Percentiles rank a stretch among this genome's conserved stretches.
Conservation (phyloP, 2,113 vertebrate species). For the Chamaetylas fuelleborni region DNA sequence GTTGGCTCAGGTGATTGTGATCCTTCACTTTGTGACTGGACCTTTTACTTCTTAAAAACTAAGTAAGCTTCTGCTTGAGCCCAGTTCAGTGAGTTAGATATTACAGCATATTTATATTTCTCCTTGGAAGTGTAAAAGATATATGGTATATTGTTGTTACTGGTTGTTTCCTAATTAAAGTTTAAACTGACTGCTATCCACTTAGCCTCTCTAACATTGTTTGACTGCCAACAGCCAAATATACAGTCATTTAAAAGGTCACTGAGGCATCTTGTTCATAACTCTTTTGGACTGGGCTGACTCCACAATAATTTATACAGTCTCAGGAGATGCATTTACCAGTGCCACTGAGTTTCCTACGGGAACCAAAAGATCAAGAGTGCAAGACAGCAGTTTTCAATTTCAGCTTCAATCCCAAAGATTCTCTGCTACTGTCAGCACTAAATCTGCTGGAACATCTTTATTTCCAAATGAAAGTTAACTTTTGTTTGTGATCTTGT, state of each 20-base stretch:
- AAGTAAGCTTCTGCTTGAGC: not conserved
- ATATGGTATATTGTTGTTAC: not conserved
- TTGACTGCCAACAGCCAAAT: not conserved
- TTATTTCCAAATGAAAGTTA: not conserved
- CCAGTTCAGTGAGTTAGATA: not conserved
- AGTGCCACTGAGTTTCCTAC: not conserved
- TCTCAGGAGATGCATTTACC: not conserved
- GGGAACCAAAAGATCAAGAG: not conserved
- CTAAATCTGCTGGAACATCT: not conserved
- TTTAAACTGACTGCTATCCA: conserved; percentile 12
- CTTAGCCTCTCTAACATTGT: not conserved
- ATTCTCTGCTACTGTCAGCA: not conserved
- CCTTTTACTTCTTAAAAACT: not conserved
- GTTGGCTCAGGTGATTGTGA: not conserved
- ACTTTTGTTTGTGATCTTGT: not conserved
- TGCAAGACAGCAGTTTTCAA: not conserved
- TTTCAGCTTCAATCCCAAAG: not conserved
- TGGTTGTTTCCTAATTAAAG: conserved; percentile 1
- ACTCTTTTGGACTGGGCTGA: not conserved
- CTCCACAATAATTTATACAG: not conserved
- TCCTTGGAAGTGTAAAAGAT: not conserved
- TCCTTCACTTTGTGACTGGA: not conserved
- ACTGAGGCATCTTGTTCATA: not conserved
- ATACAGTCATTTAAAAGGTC: not conserved
- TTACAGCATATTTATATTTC: not conserved